These are phyloP conservation scores for Cebus imitator DNA, from an alignment of 2,113 vertebrate genomes.

Conservation along the genomic window DNA sequence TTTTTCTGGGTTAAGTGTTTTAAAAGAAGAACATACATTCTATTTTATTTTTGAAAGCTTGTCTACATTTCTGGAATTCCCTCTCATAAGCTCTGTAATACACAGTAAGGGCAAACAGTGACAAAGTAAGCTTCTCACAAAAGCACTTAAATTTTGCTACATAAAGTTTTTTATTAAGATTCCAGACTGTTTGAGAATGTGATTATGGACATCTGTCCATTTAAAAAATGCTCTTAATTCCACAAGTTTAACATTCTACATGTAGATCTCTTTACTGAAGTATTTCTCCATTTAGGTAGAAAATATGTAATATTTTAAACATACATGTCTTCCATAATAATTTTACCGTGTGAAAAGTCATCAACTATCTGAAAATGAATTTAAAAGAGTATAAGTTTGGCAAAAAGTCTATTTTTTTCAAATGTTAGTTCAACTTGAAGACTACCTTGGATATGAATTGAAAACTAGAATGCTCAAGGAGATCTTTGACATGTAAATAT, in stretches of 20 bases:
- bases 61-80: neutral
- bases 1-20: neutral
- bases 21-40: neutral
- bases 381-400: neutral
- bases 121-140: neutral
- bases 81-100: neutral
- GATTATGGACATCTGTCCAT: neutral
- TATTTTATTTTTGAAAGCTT: neutral
- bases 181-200: neutral
- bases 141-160: neutral
- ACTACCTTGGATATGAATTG: neutral
- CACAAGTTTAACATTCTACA: neutral
- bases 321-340: neutral
- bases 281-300: neutral
- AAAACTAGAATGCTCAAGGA: neutral
- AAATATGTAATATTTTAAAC: neutral
- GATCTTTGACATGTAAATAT: neutral
- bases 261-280: neutral
- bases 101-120: neutral
- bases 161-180: neutral
- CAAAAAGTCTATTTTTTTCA: neutral
- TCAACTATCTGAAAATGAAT: neutral
- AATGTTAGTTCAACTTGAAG: neutral
- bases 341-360: neutral
- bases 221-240: neutral